Evolutionary conservation across 1,140 invertebrate genomes (phyloP).

Genomic region (Mycetomoellerius zeteki): DNA sequence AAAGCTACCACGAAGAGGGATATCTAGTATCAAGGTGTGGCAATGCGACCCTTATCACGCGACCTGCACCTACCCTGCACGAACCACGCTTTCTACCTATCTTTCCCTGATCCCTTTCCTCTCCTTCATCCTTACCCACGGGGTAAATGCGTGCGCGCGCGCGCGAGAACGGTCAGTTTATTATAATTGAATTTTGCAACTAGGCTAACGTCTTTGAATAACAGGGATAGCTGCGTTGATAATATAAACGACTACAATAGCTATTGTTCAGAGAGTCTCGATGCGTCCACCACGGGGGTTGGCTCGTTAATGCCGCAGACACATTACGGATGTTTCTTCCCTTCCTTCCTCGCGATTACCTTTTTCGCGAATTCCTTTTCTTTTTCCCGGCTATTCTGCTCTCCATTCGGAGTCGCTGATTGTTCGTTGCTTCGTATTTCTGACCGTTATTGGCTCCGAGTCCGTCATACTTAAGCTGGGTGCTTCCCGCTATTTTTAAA

Average conservation of each 20-base stretch:
- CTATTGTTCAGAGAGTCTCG: slow-evolving; percentile 77
- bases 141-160: slow-evolving; percentile 33
- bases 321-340: neutral
- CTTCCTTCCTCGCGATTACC: slow-evolving; percentile 35
- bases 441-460: slow-evolving; percentile 13
- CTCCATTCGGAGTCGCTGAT: neutral
- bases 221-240: slow-evolving; percentile 78
- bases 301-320: slow-evolving; percentile 63
- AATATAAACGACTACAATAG: slow-evolving; percentile 80
- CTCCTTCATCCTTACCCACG: slow-evolving; percentile 11
- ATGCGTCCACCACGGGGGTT: slow-evolving; percentile 40
- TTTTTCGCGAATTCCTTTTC: neutral
- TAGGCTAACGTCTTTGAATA: slow-evolving; percentile 82
- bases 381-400: neutral
- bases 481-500: slow-evolving; percentile 10
- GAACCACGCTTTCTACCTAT: slow-evolving; percentile 19
- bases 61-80: slow-evolving; percentile 72
- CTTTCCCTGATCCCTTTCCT: neutral
- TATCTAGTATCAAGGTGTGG: slow-evolving; percentile 84
- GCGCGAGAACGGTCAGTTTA: slow-evolving; percentile 72
- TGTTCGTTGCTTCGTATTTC: neutral
- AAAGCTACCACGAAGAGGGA: slow-evolving; percentile 79
- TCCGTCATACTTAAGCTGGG: neutral
- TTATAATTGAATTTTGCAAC: slow-evolving; percentile 86
- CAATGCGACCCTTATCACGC: slow-evolving; percentile 82